Evolutionary conservation across 2,113 vertebrate genomes (phyloP).

Genomic region (Scomber colias): DNA sequence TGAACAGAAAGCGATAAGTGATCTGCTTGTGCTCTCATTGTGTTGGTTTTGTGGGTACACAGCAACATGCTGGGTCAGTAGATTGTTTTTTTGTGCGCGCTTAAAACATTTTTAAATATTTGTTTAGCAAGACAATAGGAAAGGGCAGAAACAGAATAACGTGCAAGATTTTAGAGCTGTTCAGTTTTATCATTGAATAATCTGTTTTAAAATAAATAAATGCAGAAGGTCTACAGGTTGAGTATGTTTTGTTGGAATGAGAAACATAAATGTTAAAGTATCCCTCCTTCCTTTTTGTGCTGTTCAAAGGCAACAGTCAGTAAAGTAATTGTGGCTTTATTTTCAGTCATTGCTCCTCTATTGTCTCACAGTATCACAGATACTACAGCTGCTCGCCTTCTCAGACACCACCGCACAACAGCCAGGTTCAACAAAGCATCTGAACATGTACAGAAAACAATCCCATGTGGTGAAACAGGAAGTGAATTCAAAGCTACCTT

Average conservation of each 20-base stretch:
- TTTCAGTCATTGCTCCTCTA: conserved; percentile 7
- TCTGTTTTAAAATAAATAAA: not conserved
- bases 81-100: not conserved
- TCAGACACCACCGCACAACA: not conserved
- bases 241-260: not conserved
- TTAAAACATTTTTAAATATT: not conserved
- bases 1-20: not conserved
- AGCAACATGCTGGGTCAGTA: not conserved
- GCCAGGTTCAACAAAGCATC: not conserved
- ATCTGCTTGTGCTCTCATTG: not conserved
- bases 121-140: not conserved
- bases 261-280: not conserved
- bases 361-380: not conserved
- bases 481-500: not conserved
- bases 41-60: not conserved
- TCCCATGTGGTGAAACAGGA: not conserved
- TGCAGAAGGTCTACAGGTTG: conserved; percentile 3
- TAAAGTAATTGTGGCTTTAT: conserved; percentile 14
- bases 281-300: not conserved
- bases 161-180: not conserved
- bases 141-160: not conserved
- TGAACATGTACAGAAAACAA: not conserved
- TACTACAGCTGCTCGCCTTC: not conserved
- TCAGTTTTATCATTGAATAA: conserved; percentile 1
- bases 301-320: conserved; percentile 2